Evolutionary conservation across 2,888 invertebrate species (phyloP).

Genomic region (Drosophila stalkeri): DNA sequence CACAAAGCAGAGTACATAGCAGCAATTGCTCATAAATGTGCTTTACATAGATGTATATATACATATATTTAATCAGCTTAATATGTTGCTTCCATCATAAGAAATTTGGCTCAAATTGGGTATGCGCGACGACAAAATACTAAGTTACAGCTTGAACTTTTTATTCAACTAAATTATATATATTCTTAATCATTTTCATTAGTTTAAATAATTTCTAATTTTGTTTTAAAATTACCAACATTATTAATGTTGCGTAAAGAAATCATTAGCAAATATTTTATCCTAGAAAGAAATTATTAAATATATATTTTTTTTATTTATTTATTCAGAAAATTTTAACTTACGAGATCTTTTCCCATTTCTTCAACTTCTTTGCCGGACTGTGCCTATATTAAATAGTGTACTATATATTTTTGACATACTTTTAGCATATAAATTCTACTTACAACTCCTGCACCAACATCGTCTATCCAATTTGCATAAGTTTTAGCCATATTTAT

Average conservation of each 20-base stretch:
- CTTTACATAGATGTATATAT: constrained; percentile 3
- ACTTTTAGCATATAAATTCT: not conserved
- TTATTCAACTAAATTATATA: not conserved
- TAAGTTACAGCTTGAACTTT: not conserved
- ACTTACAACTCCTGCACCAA: constrained; percentile 11
- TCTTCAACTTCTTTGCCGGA: not conserved
- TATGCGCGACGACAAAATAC: not conserved
- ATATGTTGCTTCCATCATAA: not conserved
- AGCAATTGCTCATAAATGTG: constrained; percentile 8
- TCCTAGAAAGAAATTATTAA: not conserved
- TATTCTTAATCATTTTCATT: not conserved
- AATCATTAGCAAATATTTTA: not conserved
- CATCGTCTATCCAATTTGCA: not conserved
- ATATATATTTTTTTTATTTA: not conserved
- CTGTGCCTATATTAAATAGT: not conserved
- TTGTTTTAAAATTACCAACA: not conserved
- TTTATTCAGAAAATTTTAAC: not conserved
- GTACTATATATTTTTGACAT: fast-evolving
- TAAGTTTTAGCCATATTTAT: not conserved
- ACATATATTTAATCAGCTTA: constrained; percentile 30
- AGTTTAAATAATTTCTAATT: too few species aligned
- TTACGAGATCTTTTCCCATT: not conserved
- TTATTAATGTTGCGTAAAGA: not conserved
- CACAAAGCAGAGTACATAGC: constrained; percentile 9
- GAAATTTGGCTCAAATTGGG: not conserved